Percentiles rank a stretch among this genome's conserved stretches.
These are phyloP conservation scores for Taurulus bubalis DNA, from an alignment of 2,113 vertebrate species.

Conservation along the genomic window DNA sequence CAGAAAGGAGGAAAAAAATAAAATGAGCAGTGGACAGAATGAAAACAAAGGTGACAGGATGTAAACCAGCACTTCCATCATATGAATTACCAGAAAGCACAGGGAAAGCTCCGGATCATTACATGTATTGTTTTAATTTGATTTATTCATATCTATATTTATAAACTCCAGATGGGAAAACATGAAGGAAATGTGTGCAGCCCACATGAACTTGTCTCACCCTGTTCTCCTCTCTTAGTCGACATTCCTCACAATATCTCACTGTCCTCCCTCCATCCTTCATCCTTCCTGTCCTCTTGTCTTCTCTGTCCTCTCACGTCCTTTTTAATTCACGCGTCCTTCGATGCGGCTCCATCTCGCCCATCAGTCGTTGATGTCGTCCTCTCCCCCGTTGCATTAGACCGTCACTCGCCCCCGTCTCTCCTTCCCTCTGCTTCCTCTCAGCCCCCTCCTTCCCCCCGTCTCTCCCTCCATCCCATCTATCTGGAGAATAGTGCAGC, in stretches of 20 bases:
- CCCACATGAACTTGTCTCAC: slow-evolving; percentile 21
- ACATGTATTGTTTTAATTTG: not conserved
- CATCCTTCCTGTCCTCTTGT: not conserved
- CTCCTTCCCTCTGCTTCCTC: slow-evolving; percentile 4
- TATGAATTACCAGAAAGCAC: not conserved
- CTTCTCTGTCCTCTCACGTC: slow-evolving; percentile 12
- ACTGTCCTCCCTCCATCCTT: not conserved
- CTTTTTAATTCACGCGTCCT: slow-evolving; percentile 51
- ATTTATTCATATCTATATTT: not conserved
- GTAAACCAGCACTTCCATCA: not conserved
- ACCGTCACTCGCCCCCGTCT: slow-evolving; percentile 5
- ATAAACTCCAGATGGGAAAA: no score
- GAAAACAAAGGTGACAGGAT: slow-evolving; percentile 13
- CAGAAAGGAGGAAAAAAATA: not conserved
- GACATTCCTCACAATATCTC: slow-evolving; percentile 28
- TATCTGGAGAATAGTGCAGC: slow-evolving; percentile 78
- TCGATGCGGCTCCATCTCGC: slow-evolving; percentile 45
- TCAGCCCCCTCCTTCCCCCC: slow-evolving; percentile 5
- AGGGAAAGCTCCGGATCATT: not conserved
- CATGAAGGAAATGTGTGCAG: not conserved
- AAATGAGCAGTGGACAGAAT: not conserved
- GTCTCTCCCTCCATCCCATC: slow-evolving; percentile 52
- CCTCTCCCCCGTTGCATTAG: not conserved
- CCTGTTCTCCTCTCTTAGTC: slow-evolving; percentile 2
- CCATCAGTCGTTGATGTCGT: slow-evolving; percentile 49